Conservation (phyloP, 2,113 vertebrate species). For the Pelvicachromis taeniatus region DNA sequence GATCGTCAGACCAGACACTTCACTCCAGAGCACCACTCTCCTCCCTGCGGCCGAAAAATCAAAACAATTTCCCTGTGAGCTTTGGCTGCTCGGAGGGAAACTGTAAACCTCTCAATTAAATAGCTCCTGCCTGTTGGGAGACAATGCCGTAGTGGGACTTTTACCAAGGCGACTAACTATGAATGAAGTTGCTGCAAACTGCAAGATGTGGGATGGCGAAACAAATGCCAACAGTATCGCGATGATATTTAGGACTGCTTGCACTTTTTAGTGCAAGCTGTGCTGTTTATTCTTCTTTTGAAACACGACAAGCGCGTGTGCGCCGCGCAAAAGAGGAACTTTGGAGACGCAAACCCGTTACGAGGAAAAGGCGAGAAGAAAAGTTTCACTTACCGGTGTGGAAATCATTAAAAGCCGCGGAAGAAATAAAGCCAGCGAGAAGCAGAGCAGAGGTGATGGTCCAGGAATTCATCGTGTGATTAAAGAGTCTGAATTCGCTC, state of each 20-base stretch:
- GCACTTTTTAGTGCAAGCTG: not conserved
- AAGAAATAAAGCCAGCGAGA: constrained; percentile 61
- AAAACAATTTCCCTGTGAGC: not conserved
- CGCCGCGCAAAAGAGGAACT: constrained; percentile 4
- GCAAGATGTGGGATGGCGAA: not conserved
- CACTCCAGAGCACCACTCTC: not conserved
- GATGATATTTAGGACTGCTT: not conserved
- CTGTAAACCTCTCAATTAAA: not conserved
- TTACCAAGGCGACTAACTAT: not conserved
- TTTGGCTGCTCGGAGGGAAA: not conserved
- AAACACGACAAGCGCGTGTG: rapidly evolving
- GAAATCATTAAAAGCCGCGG: constrained; percentile 64
- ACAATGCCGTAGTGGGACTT: not conserved
- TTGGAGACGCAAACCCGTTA: not conserved
- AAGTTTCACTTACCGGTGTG: constrained; percentile 72
- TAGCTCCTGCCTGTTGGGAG: not conserved
- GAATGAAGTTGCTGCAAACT: constrained; percentile 10
- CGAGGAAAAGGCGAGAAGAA: not conserved
- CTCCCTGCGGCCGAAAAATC: not conserved
- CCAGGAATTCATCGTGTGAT: constrained; percentile 68
- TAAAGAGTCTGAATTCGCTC: not conserved
- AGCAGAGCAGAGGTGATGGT: constrained; percentile 63
- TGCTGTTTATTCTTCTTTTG: not conserved
- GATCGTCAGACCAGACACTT: not conserved
- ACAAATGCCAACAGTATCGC: not conserved